Evolutionary conservation across 2,113 vertebrate genomes (phyloP).

Genomic region (Marcusenius ussheri): DNA sequence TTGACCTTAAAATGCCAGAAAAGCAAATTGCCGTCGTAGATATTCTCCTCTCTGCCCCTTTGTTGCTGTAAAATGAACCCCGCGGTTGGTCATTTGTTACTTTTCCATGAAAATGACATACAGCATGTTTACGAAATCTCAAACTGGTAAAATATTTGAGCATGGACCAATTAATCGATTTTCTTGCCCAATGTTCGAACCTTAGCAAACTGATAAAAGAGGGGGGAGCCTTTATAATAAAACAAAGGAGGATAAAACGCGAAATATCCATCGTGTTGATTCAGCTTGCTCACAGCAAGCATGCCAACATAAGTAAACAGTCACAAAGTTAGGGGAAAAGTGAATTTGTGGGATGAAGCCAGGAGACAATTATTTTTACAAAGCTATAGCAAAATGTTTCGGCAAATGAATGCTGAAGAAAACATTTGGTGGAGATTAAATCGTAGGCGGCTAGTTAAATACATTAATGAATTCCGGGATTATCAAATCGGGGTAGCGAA

Average conservation of each 20-base stretch:
- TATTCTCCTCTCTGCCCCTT: not conserved
- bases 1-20: not conserved
- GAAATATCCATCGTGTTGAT: not conserved
- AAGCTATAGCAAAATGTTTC: not conserved
- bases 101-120: not conserved
- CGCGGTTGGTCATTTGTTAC: not conserved
- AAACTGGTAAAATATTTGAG: not conserved
- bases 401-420: not conserved
- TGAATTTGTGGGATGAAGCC: not conserved
- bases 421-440: not conserved
- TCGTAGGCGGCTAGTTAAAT: not conserved
- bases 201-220: not conserved
- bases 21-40: not conserved
- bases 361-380: not conserved
- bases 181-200: not conserved
- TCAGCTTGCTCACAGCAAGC: not conserved
- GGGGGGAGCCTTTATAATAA: too few species aligned
- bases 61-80: not conserved
- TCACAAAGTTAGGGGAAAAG: not conserved
- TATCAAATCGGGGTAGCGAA: not conserved
- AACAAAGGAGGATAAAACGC: not conserved
- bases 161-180: not conserved
- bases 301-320: not conserved
- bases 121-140: not conserved
- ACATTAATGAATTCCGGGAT: not conserved